Percentiles rank a stretch among this genome's conserved stretches.
Evolutionary conservation across 1,140 invertebrate genomes (phyloP).

Genomic region (Danaus melanippus): DNA sequence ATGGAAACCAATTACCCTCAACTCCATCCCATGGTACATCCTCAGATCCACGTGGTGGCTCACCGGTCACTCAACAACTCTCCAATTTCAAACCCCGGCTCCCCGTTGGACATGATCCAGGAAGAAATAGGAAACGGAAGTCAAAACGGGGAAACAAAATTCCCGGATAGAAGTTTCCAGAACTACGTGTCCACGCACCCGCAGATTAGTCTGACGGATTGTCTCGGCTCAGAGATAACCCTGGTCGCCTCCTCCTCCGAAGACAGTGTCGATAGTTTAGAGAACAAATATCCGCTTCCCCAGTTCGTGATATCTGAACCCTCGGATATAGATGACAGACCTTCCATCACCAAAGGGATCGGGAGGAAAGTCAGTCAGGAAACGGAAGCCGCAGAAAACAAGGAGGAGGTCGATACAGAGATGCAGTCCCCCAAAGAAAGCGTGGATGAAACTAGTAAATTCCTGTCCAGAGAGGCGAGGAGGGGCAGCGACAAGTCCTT

Average conservation of each 20-base stretch:
- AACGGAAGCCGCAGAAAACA: constrained; percentile 46
- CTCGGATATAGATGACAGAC: constrained; percentile 82
- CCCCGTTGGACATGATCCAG: constrained; percentile 88
- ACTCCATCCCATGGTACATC: constrained; percentile 48
- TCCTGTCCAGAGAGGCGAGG: constrained; percentile 47
- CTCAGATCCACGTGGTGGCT: constrained; percentile 60
- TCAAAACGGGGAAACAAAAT: constrained; percentile 32
- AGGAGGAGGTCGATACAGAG: constrained; percentile 41
- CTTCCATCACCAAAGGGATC: constrained; percentile 85
- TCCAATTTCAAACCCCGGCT: constrained; percentile 74
- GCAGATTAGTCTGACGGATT: constrained; percentile 93
- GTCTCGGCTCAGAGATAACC: constrained; percentile 86
- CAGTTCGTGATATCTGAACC: constrained; percentile 82
- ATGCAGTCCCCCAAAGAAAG: constrained; percentile 54
- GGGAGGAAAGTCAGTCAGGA: constrained; percentile 78
- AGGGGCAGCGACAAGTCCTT: constrained; percentile 76
- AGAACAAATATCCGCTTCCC: constrained; percentile 71
- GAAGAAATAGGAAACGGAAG: constrained; percentile 79
- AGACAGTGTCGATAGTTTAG: constrained; percentile 76
- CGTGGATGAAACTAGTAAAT: constrained; percentile 44
- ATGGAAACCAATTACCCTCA: constrained; percentile 55
- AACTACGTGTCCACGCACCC: constrained; percentile 71
- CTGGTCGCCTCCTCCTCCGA: constrained; percentile 80
- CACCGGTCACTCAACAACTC: constrained; percentile 75
- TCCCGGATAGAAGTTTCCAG: constrained; percentile 29